Evolutionary conservation across 2,797 vertebrate species (phyloP), one percentile per base, ranked within the genome.

Genomic region (Atherinosoma microstoma): DNA sequence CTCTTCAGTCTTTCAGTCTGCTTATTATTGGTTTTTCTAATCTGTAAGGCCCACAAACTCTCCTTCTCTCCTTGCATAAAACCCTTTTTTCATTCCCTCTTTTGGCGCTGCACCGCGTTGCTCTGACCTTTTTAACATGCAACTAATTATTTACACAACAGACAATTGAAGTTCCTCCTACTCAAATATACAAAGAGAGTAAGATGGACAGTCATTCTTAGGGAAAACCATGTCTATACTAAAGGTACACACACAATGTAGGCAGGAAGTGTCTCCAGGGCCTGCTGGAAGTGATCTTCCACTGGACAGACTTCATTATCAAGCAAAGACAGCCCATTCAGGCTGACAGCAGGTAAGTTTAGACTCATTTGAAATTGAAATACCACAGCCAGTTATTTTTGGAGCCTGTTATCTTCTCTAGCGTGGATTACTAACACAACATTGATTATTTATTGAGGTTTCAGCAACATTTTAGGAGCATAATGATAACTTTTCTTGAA

Each of bases 351-450:
- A 65, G 6, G 35, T 58, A 74, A 51, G 60, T 59, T 82, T 67
- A 80, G 57, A 78, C 54, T 62, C 62, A 83, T 81, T 82, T 85
- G 47, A 88, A 90, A 85, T 77, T 78, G 36, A 88, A 83, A 84
- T 66, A 63, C 15, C 22, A 73, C 54, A 49, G 30, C 18, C 4
- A n/a, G 67, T 76, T 87, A 79, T 86, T 88, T 68, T 69, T 79
- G 58, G 67, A 79, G 71, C 38, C 73, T 67, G 30, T 66, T 82
- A 22, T 76, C 38, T 67, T 67, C 59, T 6, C 22, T 10, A 51
- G 40, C 57, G 67, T 68, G 56, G 20, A 13, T 57, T 68, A 74
- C 24, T 75, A 80, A 73, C 49, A 42, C 73, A 32, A 59, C 73
- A 80, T 84, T 22, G 73, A 85, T 82, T 73, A 81, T 88, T 85